A percentile compares a stretch with the other conserved stretches of the same genome.
These are phyloP conservation scores for Ammospiza nelsoni DNA, from an alignment of 2,113 vertebrate species.

Conservation along the genomic window DNA sequence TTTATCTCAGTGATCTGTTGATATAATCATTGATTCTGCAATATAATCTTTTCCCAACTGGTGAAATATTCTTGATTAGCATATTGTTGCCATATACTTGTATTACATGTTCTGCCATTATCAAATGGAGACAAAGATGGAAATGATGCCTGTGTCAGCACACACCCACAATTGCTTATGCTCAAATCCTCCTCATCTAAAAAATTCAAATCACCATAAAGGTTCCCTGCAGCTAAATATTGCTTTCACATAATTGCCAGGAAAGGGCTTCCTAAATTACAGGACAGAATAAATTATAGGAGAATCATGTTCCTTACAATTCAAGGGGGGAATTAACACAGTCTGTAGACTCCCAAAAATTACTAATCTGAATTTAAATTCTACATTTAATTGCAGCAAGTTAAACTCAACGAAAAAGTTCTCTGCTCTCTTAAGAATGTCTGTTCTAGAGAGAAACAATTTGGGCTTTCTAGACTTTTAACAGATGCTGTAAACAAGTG, in stretches of 20 bases:
- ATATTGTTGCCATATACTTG: background rate
- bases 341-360: background rate
- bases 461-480: background rate
- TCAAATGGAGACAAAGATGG: slow-evolving; percentile 20
- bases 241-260: slow-evolving; percentile 51
- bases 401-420: background rate
- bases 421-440: background rate
- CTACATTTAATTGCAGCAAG: background rate
- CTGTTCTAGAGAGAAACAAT: background rate
- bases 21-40: background rate
- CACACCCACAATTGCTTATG: slow-evolving; percentile 24
- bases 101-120: background rate
- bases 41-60: background rate
- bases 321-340: slow-evolving; percentile 39
- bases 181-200: slow-evolving; percentile 38
- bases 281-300: slow-evolving; percentile 45
- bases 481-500: background rate
- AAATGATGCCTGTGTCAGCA: slow-evolving; percentile 10
- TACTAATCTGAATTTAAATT: slow-evolving; percentile 8
- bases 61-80: slow-evolving; percentile 11
- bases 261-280: slow-evolving; percentile 43
- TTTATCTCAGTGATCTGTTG: background rate
- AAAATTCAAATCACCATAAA: slow-evolving; percentile 46
- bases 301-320: slow-evolving; percentile 35
- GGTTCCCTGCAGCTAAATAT: slow-evolving; percentile 51